Evolutionary conservation across 2,797 vertebrate species (phyloP), one percentile per base, ranked within the genome.

Genomic region (Synaphobranchus kaupii): DNA sequence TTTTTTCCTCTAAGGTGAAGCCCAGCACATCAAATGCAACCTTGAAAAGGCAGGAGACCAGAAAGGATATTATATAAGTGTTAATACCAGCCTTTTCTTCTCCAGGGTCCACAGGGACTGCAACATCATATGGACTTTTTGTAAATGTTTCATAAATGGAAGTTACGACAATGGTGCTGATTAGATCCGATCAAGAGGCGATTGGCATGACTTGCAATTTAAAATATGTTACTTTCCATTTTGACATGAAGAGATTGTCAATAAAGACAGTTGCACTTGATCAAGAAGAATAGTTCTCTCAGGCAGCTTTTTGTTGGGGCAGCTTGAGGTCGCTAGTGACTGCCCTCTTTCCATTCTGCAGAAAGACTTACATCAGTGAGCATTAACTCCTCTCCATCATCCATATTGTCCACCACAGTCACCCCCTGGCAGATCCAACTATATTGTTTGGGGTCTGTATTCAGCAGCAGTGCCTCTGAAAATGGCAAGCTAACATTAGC

Each of bases 11-110:
- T 0, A 89, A 28, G 4, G 89, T 91, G 92, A 96, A 96, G 89
- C 95, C 95, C 85, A 96, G 90, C 73, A 95, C 91, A 88, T 96
- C 94, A 92, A 96, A 96, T 88, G 94, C 94, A 34, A 93, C 91
- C 92, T 92, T 88, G 48, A 73, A 90, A 56, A 85, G 76, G 89
- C 47, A 52, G 3, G 47, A 83, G 31, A 8, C 50, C 56, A 15
- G 22, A 66, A 84, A 63, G 31, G 52, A 60, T 54, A 44, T 78
- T 78, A 78, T 47, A 17, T 10, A 0, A 15, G 1, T 13, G 34
- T 58, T 56, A 76, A 39, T 28, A 44, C n/a, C 56, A 71, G 28
- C 10, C n/a, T 48, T 52, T 13, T 73, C n/a, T 85, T 73, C 31
- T 7, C 7, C 47, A 50, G 48, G 47, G 47, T 48, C 20, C 22